Evolutionary conservation across 2,888 invertebrate species (phyloP).

Genomic region (Rotaria socialis): DNA sequence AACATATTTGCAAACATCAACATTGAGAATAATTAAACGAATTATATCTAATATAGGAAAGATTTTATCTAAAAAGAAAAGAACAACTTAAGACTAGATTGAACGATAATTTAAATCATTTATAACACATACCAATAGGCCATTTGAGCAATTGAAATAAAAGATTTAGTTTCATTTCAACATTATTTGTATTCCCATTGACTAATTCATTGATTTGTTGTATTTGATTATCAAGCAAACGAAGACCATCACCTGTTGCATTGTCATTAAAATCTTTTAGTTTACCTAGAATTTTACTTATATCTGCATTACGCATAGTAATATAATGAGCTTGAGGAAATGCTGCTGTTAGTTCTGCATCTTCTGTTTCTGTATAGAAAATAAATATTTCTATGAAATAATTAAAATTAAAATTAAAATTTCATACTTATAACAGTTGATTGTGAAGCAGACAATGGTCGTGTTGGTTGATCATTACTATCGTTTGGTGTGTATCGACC

Average conservation of each 20-base stretch:
- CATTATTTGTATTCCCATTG: neutral
- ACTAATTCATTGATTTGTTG: neutral
- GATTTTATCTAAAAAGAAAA: neutral
- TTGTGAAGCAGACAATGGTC: slow-evolving; percentile 1
- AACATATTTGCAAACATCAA: neutral
- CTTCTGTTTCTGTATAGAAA: neutral
- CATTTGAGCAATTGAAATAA: neutral
- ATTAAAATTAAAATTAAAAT: neutral
- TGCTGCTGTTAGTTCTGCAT: neutral
- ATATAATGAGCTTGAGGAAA: neutral
- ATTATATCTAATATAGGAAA: slow-evolving; percentile 24
- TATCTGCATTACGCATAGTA: neutral
- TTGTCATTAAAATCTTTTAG: slow-evolving; percentile 2
- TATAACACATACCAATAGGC: neutral
- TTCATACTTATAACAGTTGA: neutral
- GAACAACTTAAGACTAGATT: neutral
- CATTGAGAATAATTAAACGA: neutral
- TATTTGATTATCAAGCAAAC: neutral
- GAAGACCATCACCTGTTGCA: slow-evolving; percentile 2
- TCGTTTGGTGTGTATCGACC: neutral
- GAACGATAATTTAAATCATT: too few species aligned
- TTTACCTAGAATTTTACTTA: neutral
- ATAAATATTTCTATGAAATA: neutral
- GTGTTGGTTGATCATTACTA: neutral
- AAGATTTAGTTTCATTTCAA: neutral